phyloP scores from a whole-genome alignment of 2,888 invertebrate genomes.

The Limnephilus marmoratus region DNA sequence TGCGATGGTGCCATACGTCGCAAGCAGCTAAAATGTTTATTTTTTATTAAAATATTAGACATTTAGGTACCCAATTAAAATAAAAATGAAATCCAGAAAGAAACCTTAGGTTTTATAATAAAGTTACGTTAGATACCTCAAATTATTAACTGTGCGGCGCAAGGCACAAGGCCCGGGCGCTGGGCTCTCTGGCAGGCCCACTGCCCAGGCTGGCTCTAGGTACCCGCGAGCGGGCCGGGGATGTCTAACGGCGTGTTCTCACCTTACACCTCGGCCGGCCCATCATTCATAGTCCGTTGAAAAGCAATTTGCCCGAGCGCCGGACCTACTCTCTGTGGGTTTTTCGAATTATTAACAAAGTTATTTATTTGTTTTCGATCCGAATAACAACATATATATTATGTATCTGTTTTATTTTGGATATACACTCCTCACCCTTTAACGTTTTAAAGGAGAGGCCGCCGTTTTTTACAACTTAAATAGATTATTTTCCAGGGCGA shows the following conservation, averaged over 20 bases:
- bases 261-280: conserved; percentile 19
- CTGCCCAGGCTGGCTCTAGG: neutral
- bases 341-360: conserved; percentile 65
- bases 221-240: neutral
- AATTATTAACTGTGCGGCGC: no score
- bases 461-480: conserved; percentile 15
- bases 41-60: no score
- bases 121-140: no score
- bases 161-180: neutral
- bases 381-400: conserved; percentile 56
- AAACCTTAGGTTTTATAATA: no score
- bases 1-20: no score
- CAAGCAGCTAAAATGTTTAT: no score
- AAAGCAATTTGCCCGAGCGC: conserved; percentile 64
- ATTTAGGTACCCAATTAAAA: no score
- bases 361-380: conserved; percentile 66
- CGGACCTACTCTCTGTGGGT: conserved; percentile 64
- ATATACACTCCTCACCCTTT: conserved; percentile 22
- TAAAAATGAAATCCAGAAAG: no score
- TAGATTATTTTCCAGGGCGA: neutral
- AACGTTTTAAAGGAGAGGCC: neutral
- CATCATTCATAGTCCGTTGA: conserved; percentile 65
- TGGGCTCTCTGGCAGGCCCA: neutral
- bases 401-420: neutral
- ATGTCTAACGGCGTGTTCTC: conserved; percentile 10